Conservation (phyloP, 1,140 invertebrate genomes). For the Maconellicoccus hirsutus region DNA sequence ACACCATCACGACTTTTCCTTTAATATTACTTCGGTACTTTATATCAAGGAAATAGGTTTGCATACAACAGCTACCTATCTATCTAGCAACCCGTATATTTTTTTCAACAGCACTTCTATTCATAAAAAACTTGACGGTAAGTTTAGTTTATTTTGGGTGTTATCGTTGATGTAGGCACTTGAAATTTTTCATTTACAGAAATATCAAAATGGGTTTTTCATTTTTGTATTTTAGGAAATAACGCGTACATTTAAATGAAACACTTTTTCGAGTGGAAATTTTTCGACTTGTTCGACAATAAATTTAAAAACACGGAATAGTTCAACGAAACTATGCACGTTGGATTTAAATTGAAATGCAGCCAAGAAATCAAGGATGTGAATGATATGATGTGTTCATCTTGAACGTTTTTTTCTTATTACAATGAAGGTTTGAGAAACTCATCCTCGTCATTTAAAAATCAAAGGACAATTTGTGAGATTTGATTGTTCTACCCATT, state of each 20-base stretch:
- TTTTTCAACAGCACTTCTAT: neutral
- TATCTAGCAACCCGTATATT: neutral
- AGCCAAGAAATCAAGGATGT: neutral
- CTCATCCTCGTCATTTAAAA: too few relatives aligned
- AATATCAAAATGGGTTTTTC: too few relatives aligned
- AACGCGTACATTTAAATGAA: too few relatives aligned
- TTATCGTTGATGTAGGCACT: neutral
- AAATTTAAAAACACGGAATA: neutral
- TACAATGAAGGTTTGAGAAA: neutral
- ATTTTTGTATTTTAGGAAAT: too few relatives aligned
- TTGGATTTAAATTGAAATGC: neutral
- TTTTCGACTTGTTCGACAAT: too few relatives aligned
- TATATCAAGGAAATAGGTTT: constrained; percentile 1
- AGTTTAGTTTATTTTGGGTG: neutral
- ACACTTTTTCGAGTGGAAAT: too few relatives aligned
- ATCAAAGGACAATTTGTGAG: too few relatives aligned
- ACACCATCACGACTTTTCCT: constrained; percentile 17
- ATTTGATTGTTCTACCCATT: too few relatives aligned
- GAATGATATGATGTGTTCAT: neutral
- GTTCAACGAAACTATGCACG: too few relatives aligned
- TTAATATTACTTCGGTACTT: constrained; percentile 14
- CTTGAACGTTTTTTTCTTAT: neutral
- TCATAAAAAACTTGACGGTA: neutral
- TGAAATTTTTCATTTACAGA: too few relatives aligned
- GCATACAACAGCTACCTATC: neutral